Evolutionary conservation across 2,113 vertebrate genomes (phyloP).

Genomic region (Sarotherodon lohbergeri): DNA sequence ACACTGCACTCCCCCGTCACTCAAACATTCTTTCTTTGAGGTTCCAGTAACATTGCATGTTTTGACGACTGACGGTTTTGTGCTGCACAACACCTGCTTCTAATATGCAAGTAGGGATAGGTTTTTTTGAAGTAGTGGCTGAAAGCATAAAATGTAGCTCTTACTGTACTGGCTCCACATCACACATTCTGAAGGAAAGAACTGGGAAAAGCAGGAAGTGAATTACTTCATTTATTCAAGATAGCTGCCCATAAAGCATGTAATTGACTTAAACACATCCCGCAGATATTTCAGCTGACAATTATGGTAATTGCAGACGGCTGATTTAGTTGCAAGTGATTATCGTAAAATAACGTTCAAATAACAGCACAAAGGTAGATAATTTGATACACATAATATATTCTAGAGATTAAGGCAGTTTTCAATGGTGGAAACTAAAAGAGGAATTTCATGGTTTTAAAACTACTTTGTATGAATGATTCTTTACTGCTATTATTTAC

Average conservation of each 20-base stretch:
- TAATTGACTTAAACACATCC: slow-evolving; percentile 31
- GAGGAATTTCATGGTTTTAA: background rate
- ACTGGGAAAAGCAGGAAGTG: slow-evolving; percentile 39
- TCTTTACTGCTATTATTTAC: background rate
- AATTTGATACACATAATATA: background rate
- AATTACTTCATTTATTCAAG: slow-evolving; percentile 18
- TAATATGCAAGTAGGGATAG: background rate
- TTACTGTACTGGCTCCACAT: slow-evolving; percentile 12
- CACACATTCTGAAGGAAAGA: slow-evolving; percentile 4
- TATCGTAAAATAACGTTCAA: background rate
- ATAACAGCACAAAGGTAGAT: background rate
- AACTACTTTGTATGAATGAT: background rate
- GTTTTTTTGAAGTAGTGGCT: background rate
- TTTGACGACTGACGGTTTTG: background rate
- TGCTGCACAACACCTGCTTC: slow-evolving; percentile 1
- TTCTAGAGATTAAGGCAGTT: background rate
- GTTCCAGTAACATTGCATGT: background rate
- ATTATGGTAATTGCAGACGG: background rate
- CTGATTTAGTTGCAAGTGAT: slow-evolving; percentile 11
- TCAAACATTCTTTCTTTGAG: background rate
- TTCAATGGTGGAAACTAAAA: background rate
- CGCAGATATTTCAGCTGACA: slow-evolving; percentile 3
- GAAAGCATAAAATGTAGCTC: slow-evolving; percentile 21
- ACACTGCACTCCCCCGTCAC: background rate
- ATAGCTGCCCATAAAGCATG: slow-evolving; percentile 20